Evolutionary conservation across 1,140 invertebrate genomes (phyloP).

Genomic region (Sesamia nonagrioides): DNA sequence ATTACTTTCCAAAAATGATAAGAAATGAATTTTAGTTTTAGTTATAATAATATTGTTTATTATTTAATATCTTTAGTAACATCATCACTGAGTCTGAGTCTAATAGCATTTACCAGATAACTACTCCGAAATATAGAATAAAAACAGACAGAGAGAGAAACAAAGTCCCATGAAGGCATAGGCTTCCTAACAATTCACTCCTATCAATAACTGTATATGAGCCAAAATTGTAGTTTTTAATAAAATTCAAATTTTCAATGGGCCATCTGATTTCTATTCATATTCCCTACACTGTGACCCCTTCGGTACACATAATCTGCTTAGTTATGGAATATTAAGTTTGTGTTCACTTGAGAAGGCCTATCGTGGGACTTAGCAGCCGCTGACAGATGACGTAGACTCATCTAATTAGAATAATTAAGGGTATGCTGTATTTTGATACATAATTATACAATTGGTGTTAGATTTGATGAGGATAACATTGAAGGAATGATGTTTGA

Average conservation of each 20-base stretch:
- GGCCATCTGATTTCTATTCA: no score
- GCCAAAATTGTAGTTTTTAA: no score
- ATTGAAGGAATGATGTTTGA: background rate
- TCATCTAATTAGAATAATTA: conserved; percentile 47
- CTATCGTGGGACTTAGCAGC: conserved; percentile 32
- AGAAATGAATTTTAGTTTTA: no score
- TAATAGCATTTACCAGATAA: background rate
- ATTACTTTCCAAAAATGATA: no score
- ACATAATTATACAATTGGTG: background rate
- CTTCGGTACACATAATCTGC: conserved; percentile 41
- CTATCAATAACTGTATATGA: no score
- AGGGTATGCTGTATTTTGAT: conserved; percentile 27
- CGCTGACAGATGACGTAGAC: conserved; percentile 47
- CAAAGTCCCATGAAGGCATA: no score
- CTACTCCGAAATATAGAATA: no score
- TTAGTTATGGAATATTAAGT: conserved; percentile 52
- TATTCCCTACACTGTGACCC: conserved; percentile 25
- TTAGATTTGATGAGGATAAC: background rate
- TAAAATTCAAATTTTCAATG: no score
- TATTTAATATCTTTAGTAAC: no score
- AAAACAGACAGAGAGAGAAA: no score
- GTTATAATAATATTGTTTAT: no score
- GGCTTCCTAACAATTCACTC: no score
- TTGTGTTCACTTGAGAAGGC: conserved; percentile 49
- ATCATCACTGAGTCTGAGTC: background rate